Evolutionary conservation across 2,888 invertebrate species (phyloP), one percentile per base, ranked within the genome.

Genomic region (Polia nebulosa): DNA sequence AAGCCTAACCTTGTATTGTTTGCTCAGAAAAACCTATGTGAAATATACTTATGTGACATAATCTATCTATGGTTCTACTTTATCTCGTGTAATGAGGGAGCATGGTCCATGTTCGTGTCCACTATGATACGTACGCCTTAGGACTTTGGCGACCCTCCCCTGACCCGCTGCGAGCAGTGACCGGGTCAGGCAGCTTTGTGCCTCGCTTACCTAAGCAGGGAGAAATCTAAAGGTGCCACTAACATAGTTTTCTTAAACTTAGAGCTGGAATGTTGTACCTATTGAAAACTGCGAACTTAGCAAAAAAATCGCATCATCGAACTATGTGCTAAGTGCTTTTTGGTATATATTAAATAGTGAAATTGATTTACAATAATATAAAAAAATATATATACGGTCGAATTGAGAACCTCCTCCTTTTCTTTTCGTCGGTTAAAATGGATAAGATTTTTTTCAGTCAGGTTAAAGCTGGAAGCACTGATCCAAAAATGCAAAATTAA

Each of bases 121-220:
- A 59, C 34, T 60, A 25, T 67, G 61, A 34, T 41, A 22, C 45
- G 51, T 17, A 49, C 53, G 58, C 49, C 47, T 15, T 41, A 78
- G 63, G 72, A 72, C 59, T 39, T 59, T 57, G 45, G 68, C 81
- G 81, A 84, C 80, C 81, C 74, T 32, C 15, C 44, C 22, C 57
- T 80, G 80, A 81, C 85, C 80, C 20, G 64, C 34, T 36, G 58
- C 56, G 62, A 73, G 41, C 64, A 32, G 55, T 84, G 79, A 76
- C 84, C 81, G 69, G 81, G 80, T 85, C 61, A 86, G 75, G 71
- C 57, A 65, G 73, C 39, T 25, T n/a, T 27, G 27, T 29, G 55
- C 32, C 17, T 13, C 20, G 65, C 44, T 68, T 52, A 79, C 70
- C 78, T 82, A 58, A 56, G n/a, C 25, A 39, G 45, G 79, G 67